Conservation (phyloP, 2,797 vertebrate genomes). For the Gephyroberyx darwinii region DNA sequence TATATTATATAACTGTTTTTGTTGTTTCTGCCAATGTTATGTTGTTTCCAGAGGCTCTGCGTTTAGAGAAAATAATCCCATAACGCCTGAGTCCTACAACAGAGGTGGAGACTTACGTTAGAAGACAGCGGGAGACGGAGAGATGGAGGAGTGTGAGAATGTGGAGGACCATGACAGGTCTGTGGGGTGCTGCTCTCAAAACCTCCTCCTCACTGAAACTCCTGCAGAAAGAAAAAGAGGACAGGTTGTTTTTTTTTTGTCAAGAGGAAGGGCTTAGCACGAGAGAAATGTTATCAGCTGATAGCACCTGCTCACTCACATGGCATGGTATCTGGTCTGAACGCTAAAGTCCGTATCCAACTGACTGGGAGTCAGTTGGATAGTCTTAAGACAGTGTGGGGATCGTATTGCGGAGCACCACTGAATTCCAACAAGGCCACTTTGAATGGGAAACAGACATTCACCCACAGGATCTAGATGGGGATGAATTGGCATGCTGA, state of each 20-base stretch:
- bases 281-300: too few relatives aligned
- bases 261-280: neutral
- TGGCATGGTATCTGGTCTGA: neutral
- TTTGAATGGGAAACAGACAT: constrained; percentile 12
- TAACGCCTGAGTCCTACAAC: neutral
- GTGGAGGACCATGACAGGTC: constrained; percentile 61
- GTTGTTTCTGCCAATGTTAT: neutral
- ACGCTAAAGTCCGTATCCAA: neutral
- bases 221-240: constrained; percentile 42
- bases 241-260: neutral
- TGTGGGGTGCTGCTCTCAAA: constrained; percentile 54
- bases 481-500: constrained; percentile 41
- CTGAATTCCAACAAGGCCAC: constrained; percentile 3
- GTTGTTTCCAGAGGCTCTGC: neutral
- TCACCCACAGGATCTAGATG: constrained; percentile 3
- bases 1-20: too few relatives aligned
- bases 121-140: constrained; percentile 68
- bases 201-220: constrained; percentile 49
- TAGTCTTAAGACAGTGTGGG: too few relatives aligned
- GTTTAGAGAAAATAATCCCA: neutral
- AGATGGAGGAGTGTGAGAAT: constrained; percentile 46
- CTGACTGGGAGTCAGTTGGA: too few relatives aligned
- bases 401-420: constrained; percentile 10
- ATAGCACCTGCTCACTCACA: neutral
- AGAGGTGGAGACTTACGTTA: constrained; percentile 68